Evolutionary conservation across 2,113 vertebrate genomes (phyloP), one percentile per base, ranked within the genome.

Genomic region (Callionymus lyra): DNA sequence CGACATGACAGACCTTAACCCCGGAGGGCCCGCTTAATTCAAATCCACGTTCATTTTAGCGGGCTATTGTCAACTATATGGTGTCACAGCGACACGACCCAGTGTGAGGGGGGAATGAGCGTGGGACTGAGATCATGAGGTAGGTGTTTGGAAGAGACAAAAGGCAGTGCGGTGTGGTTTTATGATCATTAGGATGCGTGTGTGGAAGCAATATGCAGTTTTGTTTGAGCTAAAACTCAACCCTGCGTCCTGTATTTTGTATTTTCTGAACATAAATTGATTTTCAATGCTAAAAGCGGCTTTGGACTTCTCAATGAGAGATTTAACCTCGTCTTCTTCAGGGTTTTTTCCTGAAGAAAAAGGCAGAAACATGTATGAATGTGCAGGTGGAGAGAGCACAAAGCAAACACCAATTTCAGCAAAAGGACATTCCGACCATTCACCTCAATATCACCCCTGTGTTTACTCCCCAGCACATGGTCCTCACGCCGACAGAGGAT

Each of bases 1-100:
- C 68, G 63, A 79, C 78, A 66, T 67, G 79, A 81, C 76, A 77
- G 73, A 68, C 63, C 59, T 79, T 76, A 78, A 80, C 63, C 76
- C 76, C 72, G 59, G 42, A 59, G 73, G 74, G 72, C 64, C 72
- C 71, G 77, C 74, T 84, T 81, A 76, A 68, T 68, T 75, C 64
- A 44, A 49, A 65, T 50, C 57, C 53, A 68, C 53, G 62, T 70
- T 78, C 76, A 81, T 74, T 80, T 66, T 77, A 73, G 71, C 50
- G 57, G 46, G 68, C 66, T 55, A 53, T 64, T 38, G 49, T 55
- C 47, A 59, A 71, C 41, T 53, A 50, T 50, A 35, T 32, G 31
- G 32, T 31, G 43, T 34, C 62, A 58, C 48, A 60, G 67, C 19
- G 2, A 12, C 50, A 17, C 15, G 38, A 70, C 72, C 53, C 69